Conservation (phyloP, 2,888 invertebrate genomes). For the Caenorhabditis sp. region DNA sequence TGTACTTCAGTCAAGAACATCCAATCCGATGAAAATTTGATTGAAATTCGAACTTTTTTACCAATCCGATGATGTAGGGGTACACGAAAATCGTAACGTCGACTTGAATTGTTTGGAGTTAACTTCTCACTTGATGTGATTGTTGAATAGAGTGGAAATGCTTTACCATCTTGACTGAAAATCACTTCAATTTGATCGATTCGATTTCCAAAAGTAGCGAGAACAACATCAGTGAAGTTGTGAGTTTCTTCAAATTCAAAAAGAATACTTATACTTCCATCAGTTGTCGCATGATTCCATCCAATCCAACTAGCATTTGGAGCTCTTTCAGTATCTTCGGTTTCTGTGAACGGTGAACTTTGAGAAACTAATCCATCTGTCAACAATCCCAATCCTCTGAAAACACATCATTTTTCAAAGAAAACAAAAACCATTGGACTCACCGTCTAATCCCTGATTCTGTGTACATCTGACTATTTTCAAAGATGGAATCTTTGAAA, state of each 20-base stretch:
- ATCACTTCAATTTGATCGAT: constrained; percentile 79
- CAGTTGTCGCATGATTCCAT: constrained; percentile 83
- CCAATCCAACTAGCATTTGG: constrained; percentile 79
- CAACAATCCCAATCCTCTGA: constrained; percentile 83
- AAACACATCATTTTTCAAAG: constrained; percentile 18
- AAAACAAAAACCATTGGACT: constrained; percentile 5
- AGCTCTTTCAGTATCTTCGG: constrained; percentile 5
- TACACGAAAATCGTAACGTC: constrained; percentile 53
- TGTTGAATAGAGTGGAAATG: constrained; percentile 49
- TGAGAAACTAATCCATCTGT: constrained; percentile 60
- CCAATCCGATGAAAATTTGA: constrained; percentile 83
- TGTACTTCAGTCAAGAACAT: constrained; percentile 88
- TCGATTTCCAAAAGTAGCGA: constrained; percentile 86
- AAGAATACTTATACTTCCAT: constrained; percentile 77
- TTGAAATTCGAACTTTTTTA: constrained; percentile 50
- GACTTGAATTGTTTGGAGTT: constrained; percentile 39
- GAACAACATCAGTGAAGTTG: constrained; percentile 84
- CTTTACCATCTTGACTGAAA: constrained; percentile 53
- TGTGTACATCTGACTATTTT: constrained; percentile 80
- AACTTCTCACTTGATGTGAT: constrained; percentile 47
- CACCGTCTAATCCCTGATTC: constrained; percentile 67
- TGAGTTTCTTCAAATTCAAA: constrained; percentile 88
- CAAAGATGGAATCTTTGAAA: constrained; percentile 71
- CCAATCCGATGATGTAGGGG: constrained; percentile 53
- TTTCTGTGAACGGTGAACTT: constrained; percentile 43